Evolutionary conservation across 1,140 invertebrate species (phyloP).

Genomic region (Dryas iulia): DNA sequence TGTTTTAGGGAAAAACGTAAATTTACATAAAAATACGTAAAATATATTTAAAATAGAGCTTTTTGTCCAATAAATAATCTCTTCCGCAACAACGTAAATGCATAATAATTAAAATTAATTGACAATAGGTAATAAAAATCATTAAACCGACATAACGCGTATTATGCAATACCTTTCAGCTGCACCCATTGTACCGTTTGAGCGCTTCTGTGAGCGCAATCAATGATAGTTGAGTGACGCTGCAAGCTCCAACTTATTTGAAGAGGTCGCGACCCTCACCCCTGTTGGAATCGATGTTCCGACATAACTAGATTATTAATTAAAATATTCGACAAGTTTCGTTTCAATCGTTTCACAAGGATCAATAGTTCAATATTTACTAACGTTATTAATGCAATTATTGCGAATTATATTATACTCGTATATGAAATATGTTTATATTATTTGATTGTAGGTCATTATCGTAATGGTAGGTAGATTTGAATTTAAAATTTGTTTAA

Average conservation of each 20-base stretch:
- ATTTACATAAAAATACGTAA: background rate
- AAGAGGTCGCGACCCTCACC: conserved; percentile 24
- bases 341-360: background rate
- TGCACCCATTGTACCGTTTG: conserved; percentile 14
- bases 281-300: background rate
- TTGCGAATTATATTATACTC: too few relatives aligned
- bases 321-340: background rate
- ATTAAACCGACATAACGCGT: conserved; percentile 4
- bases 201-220: conserved; percentile 14
- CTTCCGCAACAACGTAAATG: conserved; percentile 10
- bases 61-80: background rate
- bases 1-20: too few relatives aligned
- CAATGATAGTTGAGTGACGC: conserved; percentile 23
- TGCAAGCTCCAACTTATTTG: conserved; percentile 23
- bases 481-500: too few relatives aligned
- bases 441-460: background rate
- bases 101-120: conserved; percentile 19
- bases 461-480: background rate
- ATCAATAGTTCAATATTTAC: background rate
- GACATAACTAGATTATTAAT: conserved; percentile 1
- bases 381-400: background rate
- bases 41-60: background rate
- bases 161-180: conserved; percentile 12
- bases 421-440: background rate
- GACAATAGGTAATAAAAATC: conserved; percentile 8